Evolutionary conservation across 2,888 invertebrate genomes (phyloP), one percentile per base, ranked within the genome.

Genomic region (Barypeithes pellucidus): DNA sequence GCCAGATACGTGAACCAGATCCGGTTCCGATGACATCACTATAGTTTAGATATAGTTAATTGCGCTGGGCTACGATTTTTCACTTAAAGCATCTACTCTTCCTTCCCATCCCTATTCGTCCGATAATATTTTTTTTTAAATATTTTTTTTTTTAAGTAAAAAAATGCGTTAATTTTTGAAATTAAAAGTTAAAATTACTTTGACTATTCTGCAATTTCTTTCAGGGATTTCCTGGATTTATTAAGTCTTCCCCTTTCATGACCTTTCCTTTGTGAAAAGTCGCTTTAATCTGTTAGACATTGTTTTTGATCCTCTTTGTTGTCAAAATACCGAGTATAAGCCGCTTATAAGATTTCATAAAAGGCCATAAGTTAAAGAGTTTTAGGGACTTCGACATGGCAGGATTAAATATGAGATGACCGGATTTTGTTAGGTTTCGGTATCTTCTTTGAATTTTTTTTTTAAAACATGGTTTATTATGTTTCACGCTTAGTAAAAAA

Each of bases 241-340:
- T 20, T 47, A 47, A 47, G 9, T 8, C 20, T 20, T 9, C 47
- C 47, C 16, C 18, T 20, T 20, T 47, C 11, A 47, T 18, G 47
- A 12, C 20, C 29, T 65, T 33, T 50, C 33, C 43, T 47, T 33
- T 29, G 65, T 57, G 36, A 39, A 24, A 18, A 18, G 16, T 22
- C 52, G 12, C 54, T 20, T n/a, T 29, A 66, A 54, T 41, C 52
- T 52, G 66, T 66, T 47, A 54, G 62, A 47, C 65, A 63, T 71
- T 71, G 65, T 65, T 71, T 71, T 63, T 36, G 57, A 65, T 71
- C 65, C 65, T 59, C 59, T 71, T 71, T 59, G 36, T 52, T 59
- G 70, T 59, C 54, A 63, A 65, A 71, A 65, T 52, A 54, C 39
- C 52, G 24, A 70, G 50, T 50, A 54, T 70, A 70, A 71, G 63